Conservation (phyloP, 2,797 vertebrate genomes). For the Muraenolepis orangiensis region DNA sequence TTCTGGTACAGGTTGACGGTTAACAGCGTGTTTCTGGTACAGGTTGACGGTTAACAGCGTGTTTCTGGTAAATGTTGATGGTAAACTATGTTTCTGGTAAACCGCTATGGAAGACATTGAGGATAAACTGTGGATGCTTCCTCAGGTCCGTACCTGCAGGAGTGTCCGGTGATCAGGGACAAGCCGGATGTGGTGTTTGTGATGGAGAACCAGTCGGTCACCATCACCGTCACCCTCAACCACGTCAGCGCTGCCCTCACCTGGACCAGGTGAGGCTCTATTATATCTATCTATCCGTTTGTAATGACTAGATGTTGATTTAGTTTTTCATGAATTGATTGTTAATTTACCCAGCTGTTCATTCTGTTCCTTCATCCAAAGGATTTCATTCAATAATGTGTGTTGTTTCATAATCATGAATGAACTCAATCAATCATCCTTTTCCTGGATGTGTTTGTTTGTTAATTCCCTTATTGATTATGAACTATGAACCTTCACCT, state of each 20-base stretch:
- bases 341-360: too few relatives aligned
- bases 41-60: background rate
- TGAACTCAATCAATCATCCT: background rate
- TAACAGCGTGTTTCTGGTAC: background rate
- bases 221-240: conserved; percentile 86
- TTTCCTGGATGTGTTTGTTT: background rate
- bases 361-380: background rate
- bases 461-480: background rate
- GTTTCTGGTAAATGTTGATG: background rate
- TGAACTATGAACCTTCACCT: background rate
- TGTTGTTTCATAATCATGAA: background rate
- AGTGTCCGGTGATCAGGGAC: conserved; percentile 84
- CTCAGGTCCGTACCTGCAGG: conserved; percentile 85
- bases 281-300: background rate
- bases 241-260: conserved; percentile 84
- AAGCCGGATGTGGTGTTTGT: conserved; percentile 89
- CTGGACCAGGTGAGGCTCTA: conserved; percentile 85
- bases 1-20: too few relatives aligned
- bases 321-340: background rate
- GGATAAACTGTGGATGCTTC: background rate
- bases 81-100: background rate
- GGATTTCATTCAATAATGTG: background rate
- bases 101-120: background rate
- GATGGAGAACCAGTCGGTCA: conserved; percentile 88
- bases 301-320: background rate